phyloP scores from a whole-genome alignment of 2,113 vertebrate species.

The Brachypodius melanocephalos region DNA sequence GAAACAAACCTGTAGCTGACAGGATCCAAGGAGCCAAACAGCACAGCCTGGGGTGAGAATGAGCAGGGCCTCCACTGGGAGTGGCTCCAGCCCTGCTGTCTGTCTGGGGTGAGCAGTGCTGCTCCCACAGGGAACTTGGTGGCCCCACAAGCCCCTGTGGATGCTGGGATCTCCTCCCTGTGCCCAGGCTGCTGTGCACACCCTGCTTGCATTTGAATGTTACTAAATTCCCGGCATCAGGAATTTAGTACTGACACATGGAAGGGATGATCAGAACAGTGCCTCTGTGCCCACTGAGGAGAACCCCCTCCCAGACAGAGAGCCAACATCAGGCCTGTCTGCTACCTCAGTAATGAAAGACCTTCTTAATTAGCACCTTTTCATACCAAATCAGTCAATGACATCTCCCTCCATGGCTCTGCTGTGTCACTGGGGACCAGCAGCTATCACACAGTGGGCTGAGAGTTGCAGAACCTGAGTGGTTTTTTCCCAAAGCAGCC shows the following conservation, averaged over 20 bases:
- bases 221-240: neutral
- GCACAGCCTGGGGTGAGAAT: rapidly evolving
- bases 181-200: neutral
- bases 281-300: neutral
- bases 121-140: rapidly evolving
- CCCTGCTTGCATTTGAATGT: neutral
- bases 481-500: neutral
- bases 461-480: neutral
- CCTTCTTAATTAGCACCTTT: neutral
- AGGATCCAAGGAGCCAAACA: neutral
- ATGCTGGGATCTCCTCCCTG: neutral
- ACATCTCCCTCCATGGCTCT: neutral
- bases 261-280: rapidly evolving
- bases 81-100: neutral
- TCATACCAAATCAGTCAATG: neutral
- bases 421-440: neutral
- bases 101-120: neutral
- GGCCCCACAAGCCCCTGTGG: neutral
- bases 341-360: neutral
- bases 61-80: rapidly evolving
- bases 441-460: neutral
- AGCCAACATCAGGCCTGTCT: neutral
- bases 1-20: neutral
- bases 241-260: neutral
- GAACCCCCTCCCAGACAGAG: neutral